Conservation (phyloP, 1,140 invertebrate species). For the Euschistus heros region DNA sequence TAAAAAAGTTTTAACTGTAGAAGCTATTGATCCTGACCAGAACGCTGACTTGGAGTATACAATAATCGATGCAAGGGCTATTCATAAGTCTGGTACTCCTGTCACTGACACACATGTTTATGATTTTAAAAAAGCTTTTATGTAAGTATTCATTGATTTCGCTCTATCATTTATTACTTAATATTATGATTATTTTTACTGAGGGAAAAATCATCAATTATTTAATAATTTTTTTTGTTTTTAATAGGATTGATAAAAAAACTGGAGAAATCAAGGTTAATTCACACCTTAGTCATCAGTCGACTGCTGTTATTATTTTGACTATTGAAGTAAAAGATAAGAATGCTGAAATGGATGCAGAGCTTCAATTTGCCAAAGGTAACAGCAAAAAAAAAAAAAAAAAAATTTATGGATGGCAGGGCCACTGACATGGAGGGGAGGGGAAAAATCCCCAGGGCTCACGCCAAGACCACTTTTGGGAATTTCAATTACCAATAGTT, state of each 20-base stretch:
- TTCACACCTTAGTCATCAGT: slow-evolving; percentile 61
- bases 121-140: slow-evolving; percentile 55
- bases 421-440: no score
- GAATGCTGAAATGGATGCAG: slow-evolving; percentile 53
- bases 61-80: slow-evolving; percentile 54
- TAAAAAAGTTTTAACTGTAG: slow-evolving; percentile 48
- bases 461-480: no score
- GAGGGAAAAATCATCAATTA: not conserved
- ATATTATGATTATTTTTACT: not conserved
- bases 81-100: slow-evolving; percentile 63
- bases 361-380: slow-evolving; percentile 49
- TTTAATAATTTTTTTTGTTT: not conserved
- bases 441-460: no score
- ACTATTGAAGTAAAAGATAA: slow-evolving; percentile 60
- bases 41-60: slow-evolving; percentile 56
- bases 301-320: slow-evolving; percentile 65
- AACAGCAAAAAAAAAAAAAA: not conserved
- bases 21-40: slow-evolving; percentile 57
- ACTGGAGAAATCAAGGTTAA: slow-evolving; percentile 60
- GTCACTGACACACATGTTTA: slow-evolving; percentile 48
- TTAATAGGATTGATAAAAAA: slow-evolving; percentile 47
- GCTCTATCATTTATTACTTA: not conserved
- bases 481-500: no score
- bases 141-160: slow-evolving; percentile 28
- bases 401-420: no score